Evolutionary conservation across 2,888 invertebrate species (phyloP), one percentile per base, ranked within the genome.

Genomic region (Parnassius smintheus): DNA sequence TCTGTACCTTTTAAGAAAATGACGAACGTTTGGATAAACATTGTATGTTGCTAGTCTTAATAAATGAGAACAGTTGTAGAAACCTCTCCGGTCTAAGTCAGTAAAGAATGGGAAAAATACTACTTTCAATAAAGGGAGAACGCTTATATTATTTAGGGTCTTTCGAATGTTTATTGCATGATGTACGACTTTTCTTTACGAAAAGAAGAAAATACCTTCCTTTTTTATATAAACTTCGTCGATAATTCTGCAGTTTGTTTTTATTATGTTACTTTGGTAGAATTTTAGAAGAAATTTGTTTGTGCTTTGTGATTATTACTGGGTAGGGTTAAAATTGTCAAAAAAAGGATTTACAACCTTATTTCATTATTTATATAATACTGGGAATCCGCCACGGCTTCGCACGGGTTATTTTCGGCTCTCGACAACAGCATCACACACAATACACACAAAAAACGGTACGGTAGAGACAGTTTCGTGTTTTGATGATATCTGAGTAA

Each of bases 61-160:
- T 72, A 83, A 88, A 86, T 84, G 83, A 80, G 79, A 62, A 74
- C 18, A 48, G 78, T 82, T 84, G 84, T 84, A 82, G 86, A 88
- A 86, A 83, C 82, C 85, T 88, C 88, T 88, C 86, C 90, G 90
- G 90, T 90, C 89, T 86, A 83, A 80, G 78, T 83, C 81, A 82
- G 81, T 81, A 83, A 83, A 83, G 85, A 88, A 86, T 83, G 78
- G 82, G 82, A 85, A 51, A 86, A 89, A 86, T 84, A 78, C 83
- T 77, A 82, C 83, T 82, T 84, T 75, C 68, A 79, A 74, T 77
- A 22, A 67, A 75, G 72, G 73, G 75, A 74, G 81, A 84, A 83
- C 75, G 82, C 85, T 85, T 85, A 86, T 89, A 90, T 90, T 88
- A 89, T 90, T 90, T 86, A 89, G 85, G 86, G 83, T 83, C 79